These are phyloP conservation scores for Pheosia gnoma DNA, from an alignment of 2,888 invertebrate genomes.

Conservation along the genomic window DNA sequence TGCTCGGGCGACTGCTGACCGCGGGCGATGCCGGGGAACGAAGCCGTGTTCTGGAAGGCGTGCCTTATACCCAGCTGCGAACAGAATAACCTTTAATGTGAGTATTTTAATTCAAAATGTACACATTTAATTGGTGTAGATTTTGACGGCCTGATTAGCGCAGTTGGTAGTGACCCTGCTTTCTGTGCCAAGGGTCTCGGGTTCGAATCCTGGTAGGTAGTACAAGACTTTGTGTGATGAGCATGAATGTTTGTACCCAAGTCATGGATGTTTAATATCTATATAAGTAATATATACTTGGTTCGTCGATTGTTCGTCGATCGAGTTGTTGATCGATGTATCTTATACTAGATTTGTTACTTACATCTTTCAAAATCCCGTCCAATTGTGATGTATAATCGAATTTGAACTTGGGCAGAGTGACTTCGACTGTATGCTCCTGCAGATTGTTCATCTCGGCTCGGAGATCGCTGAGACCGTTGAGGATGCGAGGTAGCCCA, in stretches of 20 bases:
- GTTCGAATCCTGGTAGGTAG: no score
- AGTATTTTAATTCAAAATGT: no score
- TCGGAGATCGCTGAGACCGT: conserved; percentile 83
- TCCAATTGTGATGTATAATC: conserved; percentile 87
- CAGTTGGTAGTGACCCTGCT: no score
- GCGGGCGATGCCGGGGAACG: conserved; percentile 87
- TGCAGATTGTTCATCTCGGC: conserved; percentile 84
- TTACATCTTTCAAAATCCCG: conserved; percentile 85
- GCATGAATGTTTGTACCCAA: no score
- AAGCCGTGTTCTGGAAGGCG: conserved; percentile 88
- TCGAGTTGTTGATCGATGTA: no score
- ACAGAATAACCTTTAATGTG: background rate
- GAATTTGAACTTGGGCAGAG: conserved; percentile 90
- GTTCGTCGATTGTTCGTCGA: no score
- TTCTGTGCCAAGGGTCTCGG: no score
- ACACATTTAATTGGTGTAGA: no score
- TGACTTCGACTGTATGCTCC: conserved; percentile 84
- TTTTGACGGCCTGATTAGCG: no score
- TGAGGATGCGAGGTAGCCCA: conserved; percentile 85
- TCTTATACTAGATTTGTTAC: conserved; percentile 8
- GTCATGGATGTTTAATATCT: no score
- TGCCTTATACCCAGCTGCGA: conserved; percentile 87
- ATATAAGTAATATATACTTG: no score
- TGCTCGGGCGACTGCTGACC: conserved; percentile 77
- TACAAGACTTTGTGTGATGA: no score